Conservation (phyloP, 2,888 invertebrate species). For the Rhagonycha lutea region DNA sequence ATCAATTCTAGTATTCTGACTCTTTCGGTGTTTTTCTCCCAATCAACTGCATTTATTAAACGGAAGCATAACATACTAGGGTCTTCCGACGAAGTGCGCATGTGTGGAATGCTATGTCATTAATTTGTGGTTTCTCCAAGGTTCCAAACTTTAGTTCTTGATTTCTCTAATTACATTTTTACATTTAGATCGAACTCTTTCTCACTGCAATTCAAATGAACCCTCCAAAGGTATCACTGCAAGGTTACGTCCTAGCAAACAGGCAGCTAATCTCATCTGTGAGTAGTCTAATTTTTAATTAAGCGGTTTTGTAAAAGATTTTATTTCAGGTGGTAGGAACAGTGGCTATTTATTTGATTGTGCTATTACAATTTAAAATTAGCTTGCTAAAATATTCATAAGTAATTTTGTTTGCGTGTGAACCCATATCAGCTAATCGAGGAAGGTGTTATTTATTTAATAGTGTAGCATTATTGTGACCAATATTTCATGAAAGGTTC, state of each 20-base stretch:
- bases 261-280: conserved; percentile 68
- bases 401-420: not conserved
- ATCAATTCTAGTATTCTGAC: not conserved
- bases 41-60: no score
- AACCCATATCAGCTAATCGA: not conserved
- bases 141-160: no score
- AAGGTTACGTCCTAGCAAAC: conserved; percentile 69
- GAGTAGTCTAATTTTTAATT: conserved; percentile 39
- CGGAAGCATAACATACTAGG: no score
- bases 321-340: conserved; percentile 64
- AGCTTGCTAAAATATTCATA: conserved; percentile 41
- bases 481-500: not conserved
- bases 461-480: not conserved
- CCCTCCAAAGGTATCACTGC: conserved; percentile 69
- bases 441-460: not conserved
- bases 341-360: conserved; percentile 69
- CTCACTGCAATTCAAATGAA: conserved; percentile 72
- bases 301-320: conserved; percentile 8
- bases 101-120: no score
- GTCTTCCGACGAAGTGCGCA: no score
- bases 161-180: conserved; percentile 20
- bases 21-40: no score
- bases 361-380: conserved; percentile 69
- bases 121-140: no score
- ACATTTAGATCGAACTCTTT: conserved; percentile 66